These are phyloP conservation scores for Euwallacea similis DNA, from an alignment of 1,140 invertebrate genomes.

Conservation along the genomic window DNA sequence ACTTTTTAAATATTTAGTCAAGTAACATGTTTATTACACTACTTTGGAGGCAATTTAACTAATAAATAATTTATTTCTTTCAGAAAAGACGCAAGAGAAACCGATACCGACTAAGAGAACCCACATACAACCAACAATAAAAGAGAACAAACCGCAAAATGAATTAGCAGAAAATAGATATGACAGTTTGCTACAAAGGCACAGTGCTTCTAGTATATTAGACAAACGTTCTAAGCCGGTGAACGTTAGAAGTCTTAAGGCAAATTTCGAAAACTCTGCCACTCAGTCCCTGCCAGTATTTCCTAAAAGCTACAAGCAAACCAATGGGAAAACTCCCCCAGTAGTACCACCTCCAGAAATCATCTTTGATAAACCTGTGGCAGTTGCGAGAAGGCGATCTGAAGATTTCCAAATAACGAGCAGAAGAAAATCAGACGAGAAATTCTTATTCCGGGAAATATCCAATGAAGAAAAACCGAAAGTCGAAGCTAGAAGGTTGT, in stretches of 20 bases:
- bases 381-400: constrained; percentile 14
- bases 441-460: constrained; percentile 18
- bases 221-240: constrained; percentile 41
- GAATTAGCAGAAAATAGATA: constrained; percentile 11
- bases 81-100: constrained; percentile 20
- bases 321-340: constrained; percentile 29
- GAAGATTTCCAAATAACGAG: constrained; percentile 24
- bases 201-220: constrained; percentile 19
- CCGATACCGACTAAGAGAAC: constrained; percentile 29
- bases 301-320: constrained; percentile 37
- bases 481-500: constrained; percentile 20
- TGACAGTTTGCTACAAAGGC: constrained; percentile 6
- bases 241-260: constrained; percentile 64
- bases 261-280: constrained; percentile 61
- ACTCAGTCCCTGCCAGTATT: constrained; percentile 51
- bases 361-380: neutral
- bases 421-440: constrained; percentile 33
- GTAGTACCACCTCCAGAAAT: constrained; percentile 19
- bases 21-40: neutral
- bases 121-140: neutral
- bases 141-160: neutral
- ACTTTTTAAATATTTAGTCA: neutral
- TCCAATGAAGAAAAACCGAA: constrained; percentile 19
- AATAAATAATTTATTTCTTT: constrained; percentile 15
- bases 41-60: neutral